A percentile compares a stretch with the other conserved stretches of the same genome.
Evolutionary conservation across 2,113 vertebrate species (phyloP).

Genomic region (Pollachius pollachius): DNA sequence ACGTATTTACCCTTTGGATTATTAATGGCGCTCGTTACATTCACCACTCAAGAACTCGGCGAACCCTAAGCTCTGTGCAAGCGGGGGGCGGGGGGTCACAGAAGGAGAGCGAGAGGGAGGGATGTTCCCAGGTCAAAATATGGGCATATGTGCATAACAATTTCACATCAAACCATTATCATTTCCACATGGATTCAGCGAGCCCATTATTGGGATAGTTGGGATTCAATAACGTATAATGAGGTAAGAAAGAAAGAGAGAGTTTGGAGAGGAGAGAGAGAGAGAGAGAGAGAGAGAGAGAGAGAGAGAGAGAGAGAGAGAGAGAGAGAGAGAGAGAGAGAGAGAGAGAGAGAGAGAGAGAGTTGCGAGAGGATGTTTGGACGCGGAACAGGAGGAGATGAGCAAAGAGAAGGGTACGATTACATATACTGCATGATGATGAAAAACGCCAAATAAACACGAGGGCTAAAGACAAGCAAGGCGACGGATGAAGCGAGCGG

Average conservation of each 20-base stretch:
- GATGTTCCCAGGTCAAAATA: conserved; percentile 53
- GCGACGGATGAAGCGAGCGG: neutral
- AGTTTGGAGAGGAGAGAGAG: neutral
- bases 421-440: too few species aligned
- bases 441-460: neutral
- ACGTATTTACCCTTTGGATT: conserved; percentile 55
- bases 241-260: conserved; percentile 19
- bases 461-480: neutral
- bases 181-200: conserved; percentile 42
- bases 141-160: conserved; percentile 44
- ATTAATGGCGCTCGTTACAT: conserved; percentile 59
- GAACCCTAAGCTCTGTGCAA: conserved; percentile 40
- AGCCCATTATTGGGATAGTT: conserved; percentile 40
- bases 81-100: neutral
- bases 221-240: conserved; percentile 40
- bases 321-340: conserved; percentile 4
- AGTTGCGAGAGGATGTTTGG: neutral
- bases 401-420: neutral
- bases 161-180: conserved; percentile 49
- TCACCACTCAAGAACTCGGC: conserved; percentile 25
- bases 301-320: conserved; percentile 4
- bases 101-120: conserved; percentile 23
- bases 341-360: neutral
- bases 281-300: conserved; percentile 3
- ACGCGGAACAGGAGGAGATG: neutral